A percentile compares a stretch with the other conserved stretches of the same genome.
Evolutionary conservation across 1,140 invertebrate genomes (phyloP).

Genomic region (Danaus melanippus): DNA sequence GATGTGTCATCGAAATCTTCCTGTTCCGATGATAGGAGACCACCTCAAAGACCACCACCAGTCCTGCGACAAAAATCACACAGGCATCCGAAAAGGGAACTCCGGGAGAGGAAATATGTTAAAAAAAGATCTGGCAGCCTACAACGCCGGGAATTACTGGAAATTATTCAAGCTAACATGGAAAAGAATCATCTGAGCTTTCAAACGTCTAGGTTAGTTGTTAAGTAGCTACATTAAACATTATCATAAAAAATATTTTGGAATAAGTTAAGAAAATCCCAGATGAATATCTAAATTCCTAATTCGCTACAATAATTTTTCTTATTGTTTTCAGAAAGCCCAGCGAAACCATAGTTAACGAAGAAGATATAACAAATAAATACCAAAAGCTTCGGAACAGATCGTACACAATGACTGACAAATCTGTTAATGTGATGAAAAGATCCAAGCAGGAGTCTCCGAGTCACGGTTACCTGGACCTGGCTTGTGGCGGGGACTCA

Average conservation of each 20-base stretch:
- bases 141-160: slow-evolving; percentile 85
- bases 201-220: slow-evolving; percentile 80
- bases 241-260: neutral
- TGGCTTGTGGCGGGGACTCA: slow-evolving; percentile 66
- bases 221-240: slow-evolving; percentile 11
- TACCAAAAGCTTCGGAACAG: slow-evolving; percentile 68
- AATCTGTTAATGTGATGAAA: slow-evolving; percentile 54
- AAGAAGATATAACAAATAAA: slow-evolving; percentile 54
- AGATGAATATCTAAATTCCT: too few species aligned
- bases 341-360: slow-evolving; percentile 51
- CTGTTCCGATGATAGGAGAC: slow-evolving; percentile 44
- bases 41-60: slow-evolving; percentile 31
- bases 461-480: slow-evolving; percentile 60
- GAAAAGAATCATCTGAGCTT: slow-evolving; percentile 91
- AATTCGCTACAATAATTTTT: slow-evolving; percentile 10
- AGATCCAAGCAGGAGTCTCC: slow-evolving; percentile 44
- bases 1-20: slow-evolving; percentile 60
- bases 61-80: slow-evolving; percentile 33
- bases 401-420: slow-evolving; percentile 71
- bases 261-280: too few species aligned
- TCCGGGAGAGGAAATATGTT: slow-evolving; percentile 48
- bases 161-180: slow-evolving; percentile 92
- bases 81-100: slow-evolving; percentile 46
- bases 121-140: slow-evolving; percentile 78
- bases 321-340: slow-evolving; percentile 60